Evolutionary conservation across 2,113 vertebrate genomes (phyloP).

Genomic region (Gorilla gorilla): DNA sequence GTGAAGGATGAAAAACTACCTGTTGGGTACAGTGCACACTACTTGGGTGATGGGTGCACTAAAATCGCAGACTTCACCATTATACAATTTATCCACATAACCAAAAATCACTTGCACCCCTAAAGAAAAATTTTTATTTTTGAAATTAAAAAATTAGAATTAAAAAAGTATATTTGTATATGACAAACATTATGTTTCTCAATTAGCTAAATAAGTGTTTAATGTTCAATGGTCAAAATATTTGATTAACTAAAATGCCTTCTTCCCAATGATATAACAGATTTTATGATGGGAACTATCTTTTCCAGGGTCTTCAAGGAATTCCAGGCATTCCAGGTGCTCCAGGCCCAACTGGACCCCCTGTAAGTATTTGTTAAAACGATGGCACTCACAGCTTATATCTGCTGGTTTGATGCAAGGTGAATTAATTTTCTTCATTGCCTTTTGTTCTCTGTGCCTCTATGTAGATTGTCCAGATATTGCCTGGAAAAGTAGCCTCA

Average conservation of each 20-base stretch:
- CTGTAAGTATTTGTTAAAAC: constrained; percentile 84
- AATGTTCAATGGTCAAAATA: constrained; percentile 27
- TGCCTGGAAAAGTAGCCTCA: not conserved
- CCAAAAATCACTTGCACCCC: too few relatives aligned
- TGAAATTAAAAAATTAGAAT: too few relatives aligned
- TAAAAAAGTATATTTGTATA: not conserved
- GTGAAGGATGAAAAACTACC: too few relatives aligned
- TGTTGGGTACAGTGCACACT: too few relatives aligned
- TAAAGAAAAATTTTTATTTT: too few relatives aligned
- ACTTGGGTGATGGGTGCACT: too few relatives aligned
- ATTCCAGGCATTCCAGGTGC: constrained; percentile 90
- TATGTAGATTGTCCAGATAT: not conserved
- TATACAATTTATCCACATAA: too few relatives aligned
- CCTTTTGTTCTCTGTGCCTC: not conserved
- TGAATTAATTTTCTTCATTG: not conserved
- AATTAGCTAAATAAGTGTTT: not conserved
- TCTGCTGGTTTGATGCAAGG: not conserved
- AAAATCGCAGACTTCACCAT: too few relatives aligned
- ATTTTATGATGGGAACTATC: constrained; percentile 32
- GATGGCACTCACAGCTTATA: not conserved
- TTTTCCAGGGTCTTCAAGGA: constrained; percentile 90
- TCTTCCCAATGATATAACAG: not conserved
- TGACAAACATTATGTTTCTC: not conserved
- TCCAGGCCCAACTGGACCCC: constrained; percentile 88
- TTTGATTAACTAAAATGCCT: not conserved